phyloP scores from a whole-genome alignment of 2,888 invertebrate genomes.

The Megamerina dolium region DNA sequence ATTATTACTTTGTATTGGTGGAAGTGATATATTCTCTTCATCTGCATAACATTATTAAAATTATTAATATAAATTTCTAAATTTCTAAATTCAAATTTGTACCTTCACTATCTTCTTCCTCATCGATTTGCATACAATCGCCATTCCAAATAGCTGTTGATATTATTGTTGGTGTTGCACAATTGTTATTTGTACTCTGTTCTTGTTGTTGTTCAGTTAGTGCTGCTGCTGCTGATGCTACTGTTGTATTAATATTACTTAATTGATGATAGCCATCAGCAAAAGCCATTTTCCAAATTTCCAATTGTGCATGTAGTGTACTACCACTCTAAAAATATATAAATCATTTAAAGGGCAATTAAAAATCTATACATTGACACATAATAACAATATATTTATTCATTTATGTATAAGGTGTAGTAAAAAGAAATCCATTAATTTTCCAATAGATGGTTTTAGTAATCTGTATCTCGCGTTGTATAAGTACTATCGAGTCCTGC shows the following conservation, averaged over 20 bases:
- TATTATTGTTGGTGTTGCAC: not conserved
- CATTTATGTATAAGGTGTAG: too few species aligned
- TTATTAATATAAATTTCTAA: not conserved
- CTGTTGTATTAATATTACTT: slow-evolving; percentile 1
- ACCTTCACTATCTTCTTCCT: slow-evolving; percentile 10
- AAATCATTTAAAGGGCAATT: too few species aligned
- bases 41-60: slow-evolving; percentile 9
- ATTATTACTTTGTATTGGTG: too few species aligned
- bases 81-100: not conserved
- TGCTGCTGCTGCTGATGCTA: slow-evolving; percentile 8
- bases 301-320: slow-evolving; percentile 78
- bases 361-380: too few species aligned
- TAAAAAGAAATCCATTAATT: too few species aligned
- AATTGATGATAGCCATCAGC: slow-evolving; percentile 51
- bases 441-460: too few species aligned
- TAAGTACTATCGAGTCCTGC: too few species aligned
- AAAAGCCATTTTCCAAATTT: slow-evolving; percentile 84
- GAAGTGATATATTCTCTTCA: too few species aligned
- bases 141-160: slow-evolving; percentile 2
- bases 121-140: slow-evolving; percentile 18
- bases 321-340: slow-evolving; percentile 68
- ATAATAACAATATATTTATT: too few species aligned
- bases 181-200: slow-evolving; percentile 33
- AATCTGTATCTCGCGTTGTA: too few species aligned
- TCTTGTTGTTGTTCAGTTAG: slow-evolving; percentile 20